phyloP scores from a whole-genome alignment of 2,797 vertebrate species.

The Squalus acanthias region DNA sequence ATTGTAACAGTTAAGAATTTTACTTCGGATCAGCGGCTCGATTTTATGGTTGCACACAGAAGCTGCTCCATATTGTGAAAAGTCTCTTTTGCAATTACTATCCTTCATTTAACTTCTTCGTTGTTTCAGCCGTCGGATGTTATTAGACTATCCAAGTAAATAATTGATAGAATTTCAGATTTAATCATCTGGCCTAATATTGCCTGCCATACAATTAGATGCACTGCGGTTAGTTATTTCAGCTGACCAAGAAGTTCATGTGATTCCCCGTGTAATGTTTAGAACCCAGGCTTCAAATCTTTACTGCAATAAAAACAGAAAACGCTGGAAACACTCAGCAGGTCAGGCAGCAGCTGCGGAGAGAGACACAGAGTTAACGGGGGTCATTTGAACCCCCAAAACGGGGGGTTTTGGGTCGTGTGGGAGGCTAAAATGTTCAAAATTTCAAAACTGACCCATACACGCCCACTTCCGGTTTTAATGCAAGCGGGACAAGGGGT shows the following conservation, averaged over 20 bases:
- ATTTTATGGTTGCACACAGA: background rate
- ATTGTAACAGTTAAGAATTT: background rate
- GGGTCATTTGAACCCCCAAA: background rate
- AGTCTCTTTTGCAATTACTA: background rate
- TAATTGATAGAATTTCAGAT: slow-evolving; percentile 16
- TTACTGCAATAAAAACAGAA: background rate
- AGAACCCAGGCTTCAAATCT: background rate
- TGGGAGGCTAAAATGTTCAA: background rate
- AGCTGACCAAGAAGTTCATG: background rate
- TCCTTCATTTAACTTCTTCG: background rate
- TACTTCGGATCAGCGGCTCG: background rate
- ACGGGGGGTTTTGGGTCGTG: no score
- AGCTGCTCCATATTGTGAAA: background rate
- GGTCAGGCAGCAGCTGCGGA: background rate
- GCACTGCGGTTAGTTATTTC: background rate
- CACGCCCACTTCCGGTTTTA: background rate
- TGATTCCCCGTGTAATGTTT: background rate
- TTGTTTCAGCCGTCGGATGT: background rate
- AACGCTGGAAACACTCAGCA: background rate
- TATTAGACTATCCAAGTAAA: background rate
- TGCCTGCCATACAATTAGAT: background rate
- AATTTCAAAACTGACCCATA: background rate
- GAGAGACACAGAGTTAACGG: background rate
- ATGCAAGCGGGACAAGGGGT: background rate
- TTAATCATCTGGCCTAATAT: slow-evolving; percentile 16